Evolutionary conservation across 2,797 vertebrate species (phyloP).

Genomic region (Coreius guichenoti): DNA sequence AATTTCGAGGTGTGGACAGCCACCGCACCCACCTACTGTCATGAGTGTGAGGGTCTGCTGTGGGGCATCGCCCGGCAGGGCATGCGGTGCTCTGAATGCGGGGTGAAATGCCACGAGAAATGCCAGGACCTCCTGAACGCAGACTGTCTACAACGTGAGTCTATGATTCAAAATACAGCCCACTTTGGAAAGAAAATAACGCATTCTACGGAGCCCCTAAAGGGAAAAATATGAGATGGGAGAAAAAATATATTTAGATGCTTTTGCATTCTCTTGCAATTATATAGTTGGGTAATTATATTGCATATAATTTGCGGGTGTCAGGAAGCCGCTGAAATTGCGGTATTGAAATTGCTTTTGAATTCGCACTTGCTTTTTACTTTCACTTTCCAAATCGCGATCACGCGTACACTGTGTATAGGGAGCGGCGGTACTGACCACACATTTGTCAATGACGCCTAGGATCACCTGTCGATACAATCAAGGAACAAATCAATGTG

Average conservation of each 20-base stretch:
- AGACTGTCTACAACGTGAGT: slow-evolving; percentile 98
- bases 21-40: slow-evolving; percentile 96
- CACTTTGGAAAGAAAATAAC: neutral
- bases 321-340: neutral
- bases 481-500: neutral
- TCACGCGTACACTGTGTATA: neutral
- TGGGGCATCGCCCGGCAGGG: slow-evolving; percentile 98
- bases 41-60: slow-evolving; percentile 96
- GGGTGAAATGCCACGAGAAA: slow-evolving; percentile 98
- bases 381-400: neutral
- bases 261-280: neutral
- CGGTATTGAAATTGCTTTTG: neutral
- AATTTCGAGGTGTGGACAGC: slow-evolving; percentile 99
- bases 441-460: neutral
- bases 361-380: neutral
- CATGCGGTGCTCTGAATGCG: slow-evolving; percentile 95
- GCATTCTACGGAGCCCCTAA: neutral
- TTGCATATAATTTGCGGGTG: neutral
- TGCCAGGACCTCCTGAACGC: slow-evolving; percentile 98
- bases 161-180: neutral
- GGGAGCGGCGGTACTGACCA: neutral
- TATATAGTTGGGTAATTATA: neutral
- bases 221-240: neutral
- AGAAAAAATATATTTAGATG: neutral
- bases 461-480: neutral